Conservation (phyloP, 2,113 vertebrate genomes). For the Pelecanoides urinatrix region DNA sequence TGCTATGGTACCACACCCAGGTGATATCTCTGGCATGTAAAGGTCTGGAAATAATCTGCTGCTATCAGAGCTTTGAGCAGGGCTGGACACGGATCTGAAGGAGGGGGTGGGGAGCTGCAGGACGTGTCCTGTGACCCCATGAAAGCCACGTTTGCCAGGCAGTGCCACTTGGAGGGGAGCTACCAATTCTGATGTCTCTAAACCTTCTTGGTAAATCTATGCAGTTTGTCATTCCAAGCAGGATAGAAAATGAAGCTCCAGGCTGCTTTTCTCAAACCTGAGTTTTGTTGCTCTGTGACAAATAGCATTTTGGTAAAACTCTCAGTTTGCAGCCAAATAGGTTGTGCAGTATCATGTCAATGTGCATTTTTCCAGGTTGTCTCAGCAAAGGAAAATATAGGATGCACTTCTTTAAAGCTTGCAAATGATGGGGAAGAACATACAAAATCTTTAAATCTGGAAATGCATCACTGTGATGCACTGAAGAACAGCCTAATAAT, state of each 20-base stretch:
- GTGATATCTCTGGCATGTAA: not conserved
- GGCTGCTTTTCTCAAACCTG: not conserved
- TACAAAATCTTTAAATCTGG: not conserved
- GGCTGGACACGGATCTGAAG: not conserved
- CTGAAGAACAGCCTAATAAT: not conserved
- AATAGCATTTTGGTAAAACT: not conserved
- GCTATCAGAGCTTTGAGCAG: not conserved
- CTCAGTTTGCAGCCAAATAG: not conserved
- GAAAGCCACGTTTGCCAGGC: not conserved
- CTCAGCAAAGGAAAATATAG: not conserved
- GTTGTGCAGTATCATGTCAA: too few species aligned
- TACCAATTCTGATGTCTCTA: not conserved
- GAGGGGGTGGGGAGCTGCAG: not conserved
- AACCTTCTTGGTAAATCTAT: not conserved
- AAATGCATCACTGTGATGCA: not conserved
- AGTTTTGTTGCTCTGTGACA: not conserved
- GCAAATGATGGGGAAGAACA: not conserved
- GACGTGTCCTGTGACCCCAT: rapidly evolving
- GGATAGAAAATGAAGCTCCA: not conserved
- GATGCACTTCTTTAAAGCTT: not conserved
- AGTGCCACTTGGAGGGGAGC: not conserved
- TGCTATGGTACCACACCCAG: not conserved
- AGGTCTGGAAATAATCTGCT: not conserved
- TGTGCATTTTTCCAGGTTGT: not conserved
- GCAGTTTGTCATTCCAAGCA: not conserved